These are phyloP conservation scores for Coboldia fuscipes DNA, from an alignment of 1,140 invertebrate species.

Conservation along the genomic window DNA sequence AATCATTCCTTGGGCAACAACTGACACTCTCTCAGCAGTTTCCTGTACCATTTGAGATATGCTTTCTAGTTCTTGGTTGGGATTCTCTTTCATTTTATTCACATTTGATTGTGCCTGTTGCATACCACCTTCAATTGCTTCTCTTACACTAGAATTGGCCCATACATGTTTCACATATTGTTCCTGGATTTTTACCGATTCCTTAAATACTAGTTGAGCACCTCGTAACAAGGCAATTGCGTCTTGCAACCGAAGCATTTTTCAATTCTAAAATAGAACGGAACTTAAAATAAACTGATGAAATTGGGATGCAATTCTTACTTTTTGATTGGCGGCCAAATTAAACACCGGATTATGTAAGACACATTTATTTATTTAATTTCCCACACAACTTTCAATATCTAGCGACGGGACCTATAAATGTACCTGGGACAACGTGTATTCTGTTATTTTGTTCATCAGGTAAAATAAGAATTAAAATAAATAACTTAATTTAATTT, in stretches of 20 bases:
- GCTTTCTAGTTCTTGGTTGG: constrained; percentile 9
- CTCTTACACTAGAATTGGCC: constrained; percentile 36
- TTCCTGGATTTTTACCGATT: constrained; percentile 31
- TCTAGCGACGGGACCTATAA: no score
- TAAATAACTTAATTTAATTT: no score
- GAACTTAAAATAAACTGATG: no score
- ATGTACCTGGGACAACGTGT: no score
- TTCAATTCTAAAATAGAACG: no score
- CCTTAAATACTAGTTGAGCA: constrained; percentile 31
- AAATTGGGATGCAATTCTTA: no score
- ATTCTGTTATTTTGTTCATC: no score
- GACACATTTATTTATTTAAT: no score
- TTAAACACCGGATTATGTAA: no score
- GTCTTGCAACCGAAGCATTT: constrained; percentile 34
- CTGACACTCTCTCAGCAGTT: constrained; percentile 12
- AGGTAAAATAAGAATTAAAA: no score
- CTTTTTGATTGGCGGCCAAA: no score
- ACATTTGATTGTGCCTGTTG: constrained; percentile 9
- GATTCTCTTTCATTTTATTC: constrained; percentile 14
- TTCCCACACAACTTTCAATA: no score
- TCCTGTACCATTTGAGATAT: constrained; percentile 11
- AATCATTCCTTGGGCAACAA: constrained; percentile 12
- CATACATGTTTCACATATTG: constrained; percentile 29
- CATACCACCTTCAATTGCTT: constrained; percentile 21
- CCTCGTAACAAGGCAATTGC: constrained; percentile 33